phyloP scores from a whole-genome alignment of 2,888 invertebrate species.

The Pollenia angustigena region DNA sequence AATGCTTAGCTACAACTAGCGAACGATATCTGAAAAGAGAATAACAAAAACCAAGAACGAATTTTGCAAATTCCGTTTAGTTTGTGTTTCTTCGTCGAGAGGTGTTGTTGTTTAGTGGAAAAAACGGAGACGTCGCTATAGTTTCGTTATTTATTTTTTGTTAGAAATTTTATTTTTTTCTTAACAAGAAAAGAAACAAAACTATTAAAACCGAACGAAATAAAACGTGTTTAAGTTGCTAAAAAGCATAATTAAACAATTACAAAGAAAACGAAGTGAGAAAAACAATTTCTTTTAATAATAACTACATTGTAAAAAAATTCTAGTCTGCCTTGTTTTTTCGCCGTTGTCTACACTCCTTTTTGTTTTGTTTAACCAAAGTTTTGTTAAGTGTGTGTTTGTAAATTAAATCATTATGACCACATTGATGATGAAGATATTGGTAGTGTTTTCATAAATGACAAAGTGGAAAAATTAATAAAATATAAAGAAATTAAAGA shows the following conservation, averaged over 20 bases:
- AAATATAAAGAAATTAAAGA: slow-evolving; percentile 38
- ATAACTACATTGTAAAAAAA: slow-evolving; percentile 11
- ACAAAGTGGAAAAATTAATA: slow-evolving; percentile 55
- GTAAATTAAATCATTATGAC: slow-evolving; percentile 36
- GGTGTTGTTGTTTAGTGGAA: slow-evolving; percentile 61
- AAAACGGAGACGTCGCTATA: slow-evolving; percentile 45
- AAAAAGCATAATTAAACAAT: slow-evolving; percentile 33
- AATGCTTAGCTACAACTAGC: slow-evolving; percentile 37
- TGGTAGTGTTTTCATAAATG: slow-evolving; percentile 53
- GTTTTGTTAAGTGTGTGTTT: slow-evolving; percentile 53
- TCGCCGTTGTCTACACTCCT: slow-evolving; percentile 36
- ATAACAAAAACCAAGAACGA: slow-evolving; percentile 46
- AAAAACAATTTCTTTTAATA: slow-evolving; percentile 11
- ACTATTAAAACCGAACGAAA: slow-evolving; percentile 49
- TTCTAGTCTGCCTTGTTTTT: slow-evolving; percentile 33
- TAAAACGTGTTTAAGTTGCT: slow-evolving; percentile 42
- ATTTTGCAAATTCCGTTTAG: slow-evolving; percentile 63
- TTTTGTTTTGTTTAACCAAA: slow-evolving; percentile 54
- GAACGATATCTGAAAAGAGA: slow-evolving; percentile 17
- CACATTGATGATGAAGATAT: slow-evolving; percentile 41
- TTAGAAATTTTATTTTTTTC: slow-evolving; percentile 66
- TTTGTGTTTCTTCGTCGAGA: slow-evolving; percentile 69
- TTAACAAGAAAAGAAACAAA: slow-evolving; percentile 57
- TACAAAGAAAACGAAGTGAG: slow-evolving; percentile 53
- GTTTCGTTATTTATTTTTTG: slow-evolving; percentile 69